Evolutionary conservation across 2,113 vertebrate species (phyloP), one percentile per base, ranked within the genome.

Genomic region (Phoenicopterus ruber): DNA sequence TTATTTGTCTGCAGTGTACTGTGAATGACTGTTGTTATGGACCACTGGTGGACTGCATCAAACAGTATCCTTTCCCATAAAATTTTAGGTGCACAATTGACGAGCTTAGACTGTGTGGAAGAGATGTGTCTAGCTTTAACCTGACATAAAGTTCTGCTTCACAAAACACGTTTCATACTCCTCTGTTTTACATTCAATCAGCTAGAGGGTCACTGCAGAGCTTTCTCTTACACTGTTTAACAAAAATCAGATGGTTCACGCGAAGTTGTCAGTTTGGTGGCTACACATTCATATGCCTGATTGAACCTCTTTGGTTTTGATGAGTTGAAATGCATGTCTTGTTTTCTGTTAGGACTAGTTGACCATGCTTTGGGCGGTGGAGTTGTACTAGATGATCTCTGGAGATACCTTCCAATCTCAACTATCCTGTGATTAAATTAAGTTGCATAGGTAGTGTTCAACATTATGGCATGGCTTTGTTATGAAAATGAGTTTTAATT

Each of bases 11-110:
- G 97, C 99, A 99, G 99, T 99, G 99, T 98, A 99, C 98, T 96
- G 98, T 99, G 98, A 99, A 99, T 92, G 99, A 99, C 99, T 99
- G 99, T 98, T 99, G 99, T 99, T 99, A 99, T 98, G 99, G 99
- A 98, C 99, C 99, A 93, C 98, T 99, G 99, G 99, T 99, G 97
- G 99, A 99, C 99, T 99, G 99, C 99, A 99, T 99, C 99, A 99
- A 99, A 99, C 99, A 99, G 99, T 99, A 99, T 99, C 99, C 99
- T 99, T 99, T 98, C 98, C 98, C 98, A 99, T 99, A 99, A 99
- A 99, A 99, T 98, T 98, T 99, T 99, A 99, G 98, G 98, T 98
- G 98, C 97, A 97, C 97, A 99, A 98, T 99, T 99, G 99, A 99
- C 98, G 98, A 99, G 98, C 98, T 98, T 98, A 98, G 98, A 97